Evolutionary conservation across 2,888 invertebrate genomes (phyloP), one percentile per base, ranked within the genome.

Genomic region (Lasioglossum marginatum): DNA sequence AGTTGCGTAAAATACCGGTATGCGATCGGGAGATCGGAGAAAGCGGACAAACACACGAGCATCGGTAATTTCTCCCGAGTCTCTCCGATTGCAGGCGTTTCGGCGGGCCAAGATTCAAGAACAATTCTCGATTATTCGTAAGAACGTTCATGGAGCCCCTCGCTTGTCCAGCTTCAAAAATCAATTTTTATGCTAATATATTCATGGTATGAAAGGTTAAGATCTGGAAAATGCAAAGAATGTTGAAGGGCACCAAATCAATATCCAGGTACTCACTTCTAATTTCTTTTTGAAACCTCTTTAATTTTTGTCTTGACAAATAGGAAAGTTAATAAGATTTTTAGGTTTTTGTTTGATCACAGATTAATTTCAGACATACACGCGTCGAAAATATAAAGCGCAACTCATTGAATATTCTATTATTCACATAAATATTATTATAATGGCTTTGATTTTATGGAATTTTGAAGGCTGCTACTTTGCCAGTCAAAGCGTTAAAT

Each of bases 1-100:
- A 94, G 93, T 94, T 94, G 94, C 92, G 92, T 93, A 94, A 95
- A 93, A 71, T 79, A 86, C 40, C 76, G 66, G 60, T 78, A 31
- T 66, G 81, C 77, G 87, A 74, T 80, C 85, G 37, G 81, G 71
- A 75, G 78, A 85, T 60, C 76, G 70, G 88, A 93, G 94, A 94
- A 94, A 94, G 94, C 92, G 66, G 73, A 63, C 79, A 72, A 77
- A 31, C 73, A 19, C 45, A 34, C 45, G 66, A 57, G 63, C 66
- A 34, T 43, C 73, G 43, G 60, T 57, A 52, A 72, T 77, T 83
- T 66, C 45, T 40, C 34, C 1, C 5, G 57, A 79, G 75, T 75
- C 57, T 8, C n/a, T 14, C 16, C 31, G 63, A 10, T 34, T n/a
- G 19, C n/a, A 5, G 27, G 43, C 27, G 19, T 43, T 27, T 19